A percentile compares a stretch with the other conserved stretches of the same genome.
Conservation (phyloP, 2,888 invertebrate genomes). For the Mythimna vitellina region DNA sequence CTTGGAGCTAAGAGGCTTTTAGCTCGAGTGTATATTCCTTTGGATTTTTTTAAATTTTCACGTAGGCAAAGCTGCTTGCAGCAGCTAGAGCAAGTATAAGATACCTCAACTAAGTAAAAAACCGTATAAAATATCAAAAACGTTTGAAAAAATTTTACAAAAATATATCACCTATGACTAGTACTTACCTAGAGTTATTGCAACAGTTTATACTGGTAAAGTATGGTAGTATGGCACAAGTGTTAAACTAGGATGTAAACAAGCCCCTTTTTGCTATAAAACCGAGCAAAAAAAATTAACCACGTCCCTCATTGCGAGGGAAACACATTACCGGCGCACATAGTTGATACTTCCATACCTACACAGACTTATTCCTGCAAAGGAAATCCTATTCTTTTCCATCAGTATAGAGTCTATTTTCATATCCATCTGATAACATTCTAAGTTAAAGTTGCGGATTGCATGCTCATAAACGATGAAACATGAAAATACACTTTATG, state of each 20-base stretch:
- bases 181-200: too few species aligned
- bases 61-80: too few species aligned
- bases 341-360: conserved; percentile 34
- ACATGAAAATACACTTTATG: conserved; percentile 34
- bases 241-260: background rate
- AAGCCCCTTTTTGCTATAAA: background rate
- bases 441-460: conserved; percentile 5
- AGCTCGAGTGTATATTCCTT: too few species aligned
- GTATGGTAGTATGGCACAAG: background rate
- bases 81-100: too few species aligned
- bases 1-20: too few species aligned
- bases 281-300: conserved; percentile 8
- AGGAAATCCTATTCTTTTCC: background rate
- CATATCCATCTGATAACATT: background rate
- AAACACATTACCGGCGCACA: conserved; percentile 40
- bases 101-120: too few species aligned
- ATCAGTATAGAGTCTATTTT: background rate
- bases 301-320: conserved; percentile 40
- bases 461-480: conserved; percentile 19
- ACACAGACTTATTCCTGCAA: conserved; percentile 8
- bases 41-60: too few species aligned
- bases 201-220: background rate
- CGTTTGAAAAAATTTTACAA: too few species aligned
- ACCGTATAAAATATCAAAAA: too few species aligned
- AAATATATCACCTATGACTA: too few species aligned